Percentiles rank a stretch among this genome's conserved stretches.
Conservation (phyloP, 1,140 invertebrate genomes). For the Drosophila sechellia region DNA sequence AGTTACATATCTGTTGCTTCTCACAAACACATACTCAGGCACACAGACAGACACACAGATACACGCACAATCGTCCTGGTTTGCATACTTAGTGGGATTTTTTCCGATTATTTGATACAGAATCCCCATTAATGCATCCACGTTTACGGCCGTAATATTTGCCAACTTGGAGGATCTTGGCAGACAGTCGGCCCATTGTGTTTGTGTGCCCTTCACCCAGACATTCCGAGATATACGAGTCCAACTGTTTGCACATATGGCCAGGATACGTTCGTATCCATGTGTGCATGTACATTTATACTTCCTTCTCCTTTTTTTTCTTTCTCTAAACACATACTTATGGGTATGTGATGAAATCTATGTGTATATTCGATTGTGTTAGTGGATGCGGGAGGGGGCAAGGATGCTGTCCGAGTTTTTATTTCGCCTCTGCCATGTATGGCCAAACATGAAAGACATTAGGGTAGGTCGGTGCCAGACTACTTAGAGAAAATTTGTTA, state of each 20-base stretch:
- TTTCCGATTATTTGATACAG: slow-evolving; percentile 64
- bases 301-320: slow-evolving; percentile 11
- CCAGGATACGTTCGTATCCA: not conserved
- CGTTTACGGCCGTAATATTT: slow-evolving; percentile 63
- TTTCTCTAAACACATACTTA: slow-evolving; percentile 36
- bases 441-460: slow-evolving; percentile 73
- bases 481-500: slow-evolving; percentile 64
- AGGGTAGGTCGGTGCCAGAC: slow-evolving; percentile 76
- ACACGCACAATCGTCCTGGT: slow-evolving; percentile 21
- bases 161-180: slow-evolving; percentile 55
- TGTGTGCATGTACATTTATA: slow-evolving; percentile 36
- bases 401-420: slow-evolving; percentile 70
- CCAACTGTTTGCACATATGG: slow-evolving; percentile 29
- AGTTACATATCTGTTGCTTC: slow-evolving; percentile 57
- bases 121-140: slow-evolving; percentile 65
- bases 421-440: slow-evolving; percentile 65
- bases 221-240: slow-evolving; percentile 33
- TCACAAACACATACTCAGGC: not conserved
- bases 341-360: slow-evolving; percentile 38
- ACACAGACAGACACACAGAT: slow-evolving; percentile 2
- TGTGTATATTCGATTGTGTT: slow-evolving; percentile 36
- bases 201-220: slow-evolving; percentile 55
- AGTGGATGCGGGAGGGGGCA: not conserved
- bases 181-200: slow-evolving; percentile 45
- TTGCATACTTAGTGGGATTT: slow-evolving; percentile 41